Evolutionary conservation across 2,113 vertebrate species (phyloP), one percentile per base, ranked within the genome.

Genomic region (Perccottus glenii): DNA sequence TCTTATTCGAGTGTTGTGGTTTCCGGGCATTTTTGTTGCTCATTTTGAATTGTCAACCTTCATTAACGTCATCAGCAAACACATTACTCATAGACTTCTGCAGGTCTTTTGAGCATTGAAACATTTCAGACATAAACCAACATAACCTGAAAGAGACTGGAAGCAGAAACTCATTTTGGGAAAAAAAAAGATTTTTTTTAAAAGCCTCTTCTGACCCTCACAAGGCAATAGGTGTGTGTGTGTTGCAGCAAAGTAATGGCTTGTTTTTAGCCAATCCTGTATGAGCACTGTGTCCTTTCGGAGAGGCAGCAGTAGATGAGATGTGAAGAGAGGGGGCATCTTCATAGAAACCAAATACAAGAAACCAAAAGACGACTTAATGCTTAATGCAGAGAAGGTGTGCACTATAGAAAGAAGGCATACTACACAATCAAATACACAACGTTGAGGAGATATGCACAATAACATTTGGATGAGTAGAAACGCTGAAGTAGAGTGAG

Each of bases 191-290:
- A 27, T 27, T 27, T 9, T 11, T 52, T 52, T 32, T 52, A 51
- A 47, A 45, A 35, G 38, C 11, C 40, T 15, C 1, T 0, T 12
- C 15, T 60, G 58, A 66, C 52, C 40, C 47, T 45, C 44, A 52
- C 57, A 11, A 36, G 38, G 44, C 49, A 40, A 49, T n/a, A 11
- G 45, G 48, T 50, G 19, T 64, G 44, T 48, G 33, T 49, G 19
- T 74, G 74, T 62, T 45, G 43, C 44, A 49, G 66, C 42, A 58
- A 45, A 62, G 61, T 75, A 77, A 73, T 75, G 61, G 77, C 50
- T 38, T 53, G 52, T 75, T 78, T 81, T 79, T 51, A 65, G 64
- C 33, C 64, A 6, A 57, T 81, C 70, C 80, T 88, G 85, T 73
- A 80, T 84, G 75, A 75, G 72, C 35, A 2, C 64, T 64, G 62